A percentile compares a stretch with the other conserved stretches of the same genome.
Evolutionary conservation across 2,888 invertebrate species (phyloP).

Genomic region (Orthosia cruda): DNA sequence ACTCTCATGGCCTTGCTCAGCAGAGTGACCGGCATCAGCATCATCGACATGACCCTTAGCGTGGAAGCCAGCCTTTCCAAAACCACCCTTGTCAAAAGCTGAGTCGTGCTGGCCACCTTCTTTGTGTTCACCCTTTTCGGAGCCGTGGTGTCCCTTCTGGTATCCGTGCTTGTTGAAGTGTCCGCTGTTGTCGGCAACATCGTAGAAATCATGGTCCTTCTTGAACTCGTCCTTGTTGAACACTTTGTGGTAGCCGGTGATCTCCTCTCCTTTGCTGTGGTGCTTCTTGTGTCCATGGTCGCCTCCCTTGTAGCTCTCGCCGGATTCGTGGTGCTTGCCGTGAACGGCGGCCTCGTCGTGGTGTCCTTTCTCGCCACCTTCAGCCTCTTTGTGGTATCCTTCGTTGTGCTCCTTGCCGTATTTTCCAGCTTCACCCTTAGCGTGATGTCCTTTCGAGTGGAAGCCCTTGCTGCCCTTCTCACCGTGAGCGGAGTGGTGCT

Average conservation of each 20-base stretch:
- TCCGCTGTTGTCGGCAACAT: slow-evolving; percentile 93
- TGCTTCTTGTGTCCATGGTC: slow-evolving; percentile 92
- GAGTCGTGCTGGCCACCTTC: slow-evolving; percentile 91
- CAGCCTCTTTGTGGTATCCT: slow-evolving; percentile 90
- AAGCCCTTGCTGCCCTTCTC: slow-evolving; percentile 92
- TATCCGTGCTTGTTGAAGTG: slow-evolving; percentile 93
- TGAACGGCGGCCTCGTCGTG: slow-evolving; percentile 91
- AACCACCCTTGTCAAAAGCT: slow-evolving; percentile 89
- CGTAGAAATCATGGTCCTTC: slow-evolving; percentile 95
- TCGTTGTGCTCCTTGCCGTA: slow-evolving; percentile 90
- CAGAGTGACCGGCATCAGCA: slow-evolving; percentile 90
- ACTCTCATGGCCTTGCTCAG: slow-evolving; percentile 91
- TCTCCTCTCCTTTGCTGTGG: slow-evolving; percentile 94
- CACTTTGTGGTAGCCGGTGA: slow-evolving; percentile 94
- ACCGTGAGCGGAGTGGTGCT: slow-evolving; percentile 89
- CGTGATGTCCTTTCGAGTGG: slow-evolving; percentile 89
- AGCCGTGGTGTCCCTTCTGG: slow-evolving; percentile 90
- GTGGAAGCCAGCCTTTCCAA: slow-evolving; percentile 91
- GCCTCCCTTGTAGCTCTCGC: slow-evolving; percentile 90
- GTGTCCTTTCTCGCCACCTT: slow-evolving; percentile 91
- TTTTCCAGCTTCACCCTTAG: slow-evolving; percentile 91
- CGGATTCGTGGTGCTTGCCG: slow-evolving; percentile 90
- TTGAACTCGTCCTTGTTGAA: slow-evolving; percentile 95
- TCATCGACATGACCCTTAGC: slow-evolving; percentile 92
- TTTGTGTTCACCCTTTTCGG: slow-evolving; percentile 91